Evolutionary conservation across 2,888 invertebrate species (phyloP).

Genomic region (Aspidapion aeneum): DNA sequence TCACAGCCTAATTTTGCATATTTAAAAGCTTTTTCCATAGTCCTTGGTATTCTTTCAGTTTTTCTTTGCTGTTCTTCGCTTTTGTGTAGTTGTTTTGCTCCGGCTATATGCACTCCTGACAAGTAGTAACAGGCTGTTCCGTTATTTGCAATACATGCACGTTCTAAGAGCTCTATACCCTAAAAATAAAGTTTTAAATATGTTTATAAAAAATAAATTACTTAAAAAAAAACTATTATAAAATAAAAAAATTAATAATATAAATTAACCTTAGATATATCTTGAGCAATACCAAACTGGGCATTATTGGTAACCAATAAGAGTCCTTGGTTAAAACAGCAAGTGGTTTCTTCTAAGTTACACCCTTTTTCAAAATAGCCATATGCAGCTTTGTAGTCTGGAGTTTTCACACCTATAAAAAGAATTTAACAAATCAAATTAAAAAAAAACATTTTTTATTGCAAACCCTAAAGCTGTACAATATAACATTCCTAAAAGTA

Average conservation of each 20-base stretch:
- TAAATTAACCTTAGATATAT: constrained; percentile 50
- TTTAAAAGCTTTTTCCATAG: constrained; percentile 75
- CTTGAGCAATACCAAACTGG: constrained; percentile 49
- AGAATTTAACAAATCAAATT: too few species aligned
- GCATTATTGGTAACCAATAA: constrained; percentile 57
- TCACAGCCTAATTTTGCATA: constrained; percentile 80
- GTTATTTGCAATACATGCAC: constrained; percentile 48
- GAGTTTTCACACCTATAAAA: constrained; percentile 43
- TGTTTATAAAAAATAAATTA: too few species aligned
- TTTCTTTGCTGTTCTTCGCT: constrained; percentile 17
- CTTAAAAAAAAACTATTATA: too few species aligned
- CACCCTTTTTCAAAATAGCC: constrained; percentile 79
- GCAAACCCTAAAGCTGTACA: too few species aligned
- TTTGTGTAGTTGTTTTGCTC: constrained; percentile 55
- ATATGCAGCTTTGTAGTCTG: constrained; percentile 56
- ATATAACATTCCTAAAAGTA: too few species aligned
- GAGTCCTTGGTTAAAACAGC: constrained; percentile 75
- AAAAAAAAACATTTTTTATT: too few species aligned
- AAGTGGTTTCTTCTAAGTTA: constrained; percentile 61
- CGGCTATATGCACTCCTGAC: constrained; percentile 74
- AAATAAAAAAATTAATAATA: neutral
- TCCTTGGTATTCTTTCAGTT: constrained; percentile 47
- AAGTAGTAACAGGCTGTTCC: constrained; percentile 68
- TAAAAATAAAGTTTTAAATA: constrained; percentile 21
- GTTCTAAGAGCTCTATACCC: constrained; percentile 53